Conservation (phyloP, 2,113 vertebrate genomes). For the Phyllostomus discolor region DNA sequence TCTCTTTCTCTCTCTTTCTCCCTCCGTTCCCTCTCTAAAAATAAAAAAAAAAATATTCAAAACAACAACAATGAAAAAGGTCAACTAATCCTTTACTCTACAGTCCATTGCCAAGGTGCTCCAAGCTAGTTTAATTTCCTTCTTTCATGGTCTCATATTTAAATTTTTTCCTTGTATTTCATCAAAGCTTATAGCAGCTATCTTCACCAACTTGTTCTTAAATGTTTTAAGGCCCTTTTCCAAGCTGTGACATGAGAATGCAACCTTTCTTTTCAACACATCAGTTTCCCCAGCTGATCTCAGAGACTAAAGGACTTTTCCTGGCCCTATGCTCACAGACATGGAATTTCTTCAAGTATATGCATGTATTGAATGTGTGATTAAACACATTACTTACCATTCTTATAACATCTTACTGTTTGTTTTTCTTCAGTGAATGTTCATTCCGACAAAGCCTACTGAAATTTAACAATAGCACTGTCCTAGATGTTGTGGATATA, state of each 20-base stretch:
- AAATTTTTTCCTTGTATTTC: background rate
- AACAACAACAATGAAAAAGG: too few relatives aligned
- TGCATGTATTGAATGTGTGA: background rate
- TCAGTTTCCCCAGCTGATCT: background rate
- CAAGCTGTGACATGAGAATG: background rate
- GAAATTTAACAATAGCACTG: conserved; percentile 6
- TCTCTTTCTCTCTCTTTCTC: too few relatives aligned
- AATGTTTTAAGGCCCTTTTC: background rate
- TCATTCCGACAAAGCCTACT: conserved; percentile 30
- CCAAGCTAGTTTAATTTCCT: background rate
- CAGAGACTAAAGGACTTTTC: background rate
- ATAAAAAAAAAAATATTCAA: too few relatives aligned
- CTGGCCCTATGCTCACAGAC: background rate
- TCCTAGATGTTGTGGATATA: background rate
- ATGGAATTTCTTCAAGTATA: conserved; percentile 7
- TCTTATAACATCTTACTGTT: conserved; percentile 35
- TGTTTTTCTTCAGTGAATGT: conserved; percentile 45
- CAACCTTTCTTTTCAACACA: background rate
- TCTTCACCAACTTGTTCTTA: background rate
- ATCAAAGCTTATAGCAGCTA: background rate
- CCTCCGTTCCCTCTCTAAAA: too few relatives aligned
- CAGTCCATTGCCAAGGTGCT: background rate
- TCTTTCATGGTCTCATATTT: background rate
- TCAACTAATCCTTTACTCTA: background rate
- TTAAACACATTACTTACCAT: conserved; percentile 5